These are phyloP conservation scores for Diadema setosum DNA, from an alignment of 35 echinoderm and acorn worm species.

Conservation along the genomic window DNA sequence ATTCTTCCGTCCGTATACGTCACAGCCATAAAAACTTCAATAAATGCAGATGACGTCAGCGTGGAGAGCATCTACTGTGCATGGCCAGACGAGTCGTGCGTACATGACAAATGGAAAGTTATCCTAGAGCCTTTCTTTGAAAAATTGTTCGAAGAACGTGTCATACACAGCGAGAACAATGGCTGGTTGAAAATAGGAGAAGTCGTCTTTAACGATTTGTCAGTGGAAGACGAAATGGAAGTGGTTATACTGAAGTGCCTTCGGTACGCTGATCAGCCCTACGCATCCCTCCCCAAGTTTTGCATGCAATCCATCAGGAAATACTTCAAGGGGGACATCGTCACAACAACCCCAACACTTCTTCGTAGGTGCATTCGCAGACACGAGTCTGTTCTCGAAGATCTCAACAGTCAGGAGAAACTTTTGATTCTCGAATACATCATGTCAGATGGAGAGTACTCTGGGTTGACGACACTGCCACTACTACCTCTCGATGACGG, in stretches of 20 bases:
- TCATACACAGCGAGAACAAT: slow-evolving; percentile 43
- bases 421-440: slow-evolving; percentile 41
- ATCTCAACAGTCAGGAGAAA: slow-evolving; percentile 23
- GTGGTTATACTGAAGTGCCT: background rate
- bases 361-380: background rate
- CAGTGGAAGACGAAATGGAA: background rate
- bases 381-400: background rate
- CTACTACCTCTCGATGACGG: slow-evolving; percentile 51
- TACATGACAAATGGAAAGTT: slow-evolving; percentile 38
- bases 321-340: too few relatives aligned
- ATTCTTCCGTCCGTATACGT: slow-evolving; percentile 73
- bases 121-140: slow-evolving; percentile 39
- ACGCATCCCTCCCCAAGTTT: too few relatives aligned
- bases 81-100: slow-evolving; percentile 30
- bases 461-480: slow-evolving; percentile 3
- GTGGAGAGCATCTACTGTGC: slow-evolving; percentile 59
- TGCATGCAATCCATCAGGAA: too few relatives aligned
- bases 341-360: background rate
- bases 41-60: background rate
- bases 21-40: slow-evolving; percentile 9
- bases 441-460: background rate
- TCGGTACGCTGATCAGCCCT: background rate
- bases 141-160: slow-evolving; percentile 10
- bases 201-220: slow-evolving; percentile 23
- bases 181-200: slow-evolving; percentile 48